Evolutionary conservation across 2,797 vertebrate species (phyloP).

Genomic region (Pristis pectinata): DNA sequence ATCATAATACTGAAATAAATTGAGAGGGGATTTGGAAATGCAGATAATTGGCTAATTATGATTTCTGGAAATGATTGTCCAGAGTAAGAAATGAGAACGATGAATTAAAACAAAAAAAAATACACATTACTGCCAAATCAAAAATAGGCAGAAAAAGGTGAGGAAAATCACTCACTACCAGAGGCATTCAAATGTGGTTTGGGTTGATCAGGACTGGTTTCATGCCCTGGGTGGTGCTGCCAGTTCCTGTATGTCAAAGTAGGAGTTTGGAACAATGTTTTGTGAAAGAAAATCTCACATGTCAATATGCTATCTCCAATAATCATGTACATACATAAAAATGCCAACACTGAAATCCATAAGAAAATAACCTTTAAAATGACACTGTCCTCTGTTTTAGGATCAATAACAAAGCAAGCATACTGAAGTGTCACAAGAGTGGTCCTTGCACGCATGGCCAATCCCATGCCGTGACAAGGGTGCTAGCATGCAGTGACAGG

Average conservation of each 20-base stretch:
- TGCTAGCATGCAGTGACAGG: slow-evolving; percentile 27
- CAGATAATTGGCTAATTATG: background rate
- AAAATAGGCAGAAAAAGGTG: background rate
- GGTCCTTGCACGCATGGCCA: background rate
- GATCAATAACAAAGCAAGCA: background rate
- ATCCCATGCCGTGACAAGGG: background rate
- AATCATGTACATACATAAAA: background rate
- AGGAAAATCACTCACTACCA: background rate
- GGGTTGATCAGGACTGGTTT: background rate
- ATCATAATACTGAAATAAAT: background rate
- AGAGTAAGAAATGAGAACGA: background rate
- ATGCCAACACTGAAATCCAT: background rate
- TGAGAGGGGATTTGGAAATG: background rate
- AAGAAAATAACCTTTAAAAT: background rate
- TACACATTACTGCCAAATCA: background rate
- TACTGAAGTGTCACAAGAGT: background rate
- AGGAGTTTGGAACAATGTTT: background rate
- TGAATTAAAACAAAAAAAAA: background rate
- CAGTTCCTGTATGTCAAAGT: background rate
- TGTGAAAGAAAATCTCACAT: background rate
- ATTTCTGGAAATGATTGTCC: background rate
- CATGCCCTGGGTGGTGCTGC: too few species aligned
- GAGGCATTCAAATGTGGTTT: background rate
- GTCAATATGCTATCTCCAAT: background rate
- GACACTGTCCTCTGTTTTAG: background rate